Conservation (phyloP, 2,113 vertebrate genomes). For the Cebus imitator region DNA sequence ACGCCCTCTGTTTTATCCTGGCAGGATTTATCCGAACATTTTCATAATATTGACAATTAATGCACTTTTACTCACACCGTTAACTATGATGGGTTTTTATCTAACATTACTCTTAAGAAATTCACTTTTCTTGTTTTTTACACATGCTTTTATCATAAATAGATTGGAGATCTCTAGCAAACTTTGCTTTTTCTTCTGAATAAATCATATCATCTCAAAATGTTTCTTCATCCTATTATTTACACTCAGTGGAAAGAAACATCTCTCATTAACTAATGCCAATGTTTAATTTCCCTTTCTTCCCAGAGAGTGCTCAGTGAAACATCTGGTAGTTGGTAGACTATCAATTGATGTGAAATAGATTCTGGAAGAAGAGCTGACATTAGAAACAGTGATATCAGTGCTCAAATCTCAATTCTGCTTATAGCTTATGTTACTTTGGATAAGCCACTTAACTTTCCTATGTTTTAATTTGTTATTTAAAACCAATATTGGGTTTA, state of each 20-base stretch:
- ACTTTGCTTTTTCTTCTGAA: background rate
- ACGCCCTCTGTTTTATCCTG: background rate
- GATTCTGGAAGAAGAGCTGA: background rate
- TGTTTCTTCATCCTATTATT: background rate
- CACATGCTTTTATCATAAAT: background rate
- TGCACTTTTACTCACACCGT: background rate
- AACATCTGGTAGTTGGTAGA: background rate
- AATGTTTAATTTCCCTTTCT: background rate
- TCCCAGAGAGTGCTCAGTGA: background rate
- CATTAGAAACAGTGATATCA: background rate
- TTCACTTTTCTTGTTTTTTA: background rate
- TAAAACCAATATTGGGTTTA: background rate
- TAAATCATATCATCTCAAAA: background rate
- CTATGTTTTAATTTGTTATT: slow-evolving; percentile 15
- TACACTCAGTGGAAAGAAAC: background rate
- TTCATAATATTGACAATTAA: background rate
- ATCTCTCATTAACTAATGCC: background rate
- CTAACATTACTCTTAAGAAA: background rate
- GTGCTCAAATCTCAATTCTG: background rate
- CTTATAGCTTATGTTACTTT: background rate
- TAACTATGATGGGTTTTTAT: background rate
- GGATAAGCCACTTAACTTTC: background rate
- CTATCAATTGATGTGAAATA: background rate
- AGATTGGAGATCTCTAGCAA: background rate
- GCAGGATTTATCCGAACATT: background rate